A percentile compares a stretch with the other conserved stretches of the same genome.
Conservation (phyloP, 2,113 vertebrate species). For the Erinaceus europaeus region DNA sequence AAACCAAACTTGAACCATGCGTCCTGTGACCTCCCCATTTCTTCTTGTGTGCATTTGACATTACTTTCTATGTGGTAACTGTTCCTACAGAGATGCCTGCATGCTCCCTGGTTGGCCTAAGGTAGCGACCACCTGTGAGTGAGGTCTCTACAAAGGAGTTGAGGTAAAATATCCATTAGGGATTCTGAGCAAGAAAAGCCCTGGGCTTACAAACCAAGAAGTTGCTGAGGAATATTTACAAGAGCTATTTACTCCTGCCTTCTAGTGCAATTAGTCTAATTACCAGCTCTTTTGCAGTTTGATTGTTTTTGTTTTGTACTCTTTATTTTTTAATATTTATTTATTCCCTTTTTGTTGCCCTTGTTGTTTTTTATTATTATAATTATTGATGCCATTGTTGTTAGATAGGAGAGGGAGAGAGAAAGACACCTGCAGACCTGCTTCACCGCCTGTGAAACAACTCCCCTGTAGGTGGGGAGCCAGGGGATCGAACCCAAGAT, state of each 20-base stretch:
- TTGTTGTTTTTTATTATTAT: too few relatives aligned
- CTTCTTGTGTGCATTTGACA: background rate
- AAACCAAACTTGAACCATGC: background rate
- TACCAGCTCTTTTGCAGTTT: background rate
- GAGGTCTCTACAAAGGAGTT: background rate
- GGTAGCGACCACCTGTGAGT: background rate
- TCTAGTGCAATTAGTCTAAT: constrained; percentile 20
- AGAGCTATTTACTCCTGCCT: background rate
- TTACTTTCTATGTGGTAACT: background rate
- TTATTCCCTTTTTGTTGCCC: too few relatives aligned
- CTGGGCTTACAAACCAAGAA: background rate
- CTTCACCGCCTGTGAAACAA: too few relatives aligned
- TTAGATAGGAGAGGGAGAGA: too few relatives aligned
- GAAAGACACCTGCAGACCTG: too few relatives aligned
- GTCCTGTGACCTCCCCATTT: background rate
- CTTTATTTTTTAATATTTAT: too few relatives aligned
- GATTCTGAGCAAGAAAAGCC: background rate
- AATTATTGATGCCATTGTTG: too few relatives aligned
- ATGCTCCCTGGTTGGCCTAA: background rate
- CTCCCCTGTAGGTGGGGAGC: too few relatives aligned
- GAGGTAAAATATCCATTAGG: background rate
- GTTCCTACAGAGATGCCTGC: background rate
- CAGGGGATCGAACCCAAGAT: too few relatives aligned
- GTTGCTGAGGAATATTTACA: background rate
- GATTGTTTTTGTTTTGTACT: constrained; percentile 23